Conservation (phyloP, 2,113 vertebrate species). For the Stercorarius parasiticus region DNA sequence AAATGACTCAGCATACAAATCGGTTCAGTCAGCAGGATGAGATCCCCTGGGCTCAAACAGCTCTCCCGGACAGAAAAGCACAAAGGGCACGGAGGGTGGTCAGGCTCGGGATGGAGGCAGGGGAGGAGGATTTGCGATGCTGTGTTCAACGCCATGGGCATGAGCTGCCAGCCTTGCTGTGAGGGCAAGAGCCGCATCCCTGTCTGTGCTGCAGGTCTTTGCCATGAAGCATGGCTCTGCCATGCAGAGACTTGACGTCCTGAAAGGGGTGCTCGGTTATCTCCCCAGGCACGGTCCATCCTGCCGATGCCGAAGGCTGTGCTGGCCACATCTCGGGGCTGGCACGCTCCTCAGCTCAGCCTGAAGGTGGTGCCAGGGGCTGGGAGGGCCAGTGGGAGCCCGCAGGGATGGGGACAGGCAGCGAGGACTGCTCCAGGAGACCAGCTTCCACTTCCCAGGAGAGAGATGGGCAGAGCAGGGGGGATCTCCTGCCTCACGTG, state of each 20-base stretch:
- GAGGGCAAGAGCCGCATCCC: neutral
- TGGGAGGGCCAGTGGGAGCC: neutral
- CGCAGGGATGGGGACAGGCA: rapidly evolving
- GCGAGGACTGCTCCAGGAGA: neutral
- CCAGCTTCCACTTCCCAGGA: neutral
- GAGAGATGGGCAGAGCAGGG: neutral
- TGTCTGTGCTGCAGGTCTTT: neutral
- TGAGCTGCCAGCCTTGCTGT: neutral
- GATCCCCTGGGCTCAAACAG: neutral
- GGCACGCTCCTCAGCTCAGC: neutral
- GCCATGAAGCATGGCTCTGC: neutral
- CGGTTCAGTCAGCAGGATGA: neutral
- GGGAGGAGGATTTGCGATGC: neutral
- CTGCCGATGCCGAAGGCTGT: neutral
- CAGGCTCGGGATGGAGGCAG: rapidly evolving
- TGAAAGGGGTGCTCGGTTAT: neutral
- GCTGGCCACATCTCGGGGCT: neutral
- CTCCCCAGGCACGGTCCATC: neutral
- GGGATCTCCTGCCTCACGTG: neutral
- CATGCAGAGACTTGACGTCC: rapidly evolving
- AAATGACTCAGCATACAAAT: constrained; percentile 60
- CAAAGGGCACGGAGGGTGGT: rapidly evolving
- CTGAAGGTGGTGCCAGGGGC: rapidly evolving
- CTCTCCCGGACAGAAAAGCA: neutral
- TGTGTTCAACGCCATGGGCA: neutral